Percentiles rank a stretch among this genome's conserved stretches.
These are phyloP conservation scores for Noctua pronuba DNA, from an alignment of 2,888 invertebrate genomes.

Conservation along the genomic window DNA sequence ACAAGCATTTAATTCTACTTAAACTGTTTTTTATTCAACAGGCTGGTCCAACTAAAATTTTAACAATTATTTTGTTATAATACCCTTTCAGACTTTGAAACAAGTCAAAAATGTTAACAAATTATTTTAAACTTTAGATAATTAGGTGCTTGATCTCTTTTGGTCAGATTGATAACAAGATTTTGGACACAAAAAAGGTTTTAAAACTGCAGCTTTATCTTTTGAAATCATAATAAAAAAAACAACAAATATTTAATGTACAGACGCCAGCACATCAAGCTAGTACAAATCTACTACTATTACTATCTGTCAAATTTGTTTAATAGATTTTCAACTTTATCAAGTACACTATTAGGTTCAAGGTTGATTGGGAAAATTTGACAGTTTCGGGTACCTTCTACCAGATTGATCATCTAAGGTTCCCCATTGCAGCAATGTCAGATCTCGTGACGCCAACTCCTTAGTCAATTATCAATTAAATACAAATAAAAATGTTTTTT, in stretches of 20 bases:
- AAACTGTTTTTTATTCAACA: neutral
- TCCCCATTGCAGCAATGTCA: no score
- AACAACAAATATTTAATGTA: no score
- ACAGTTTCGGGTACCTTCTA: neutral
- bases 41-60: no score
- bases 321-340: no score
- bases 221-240: neutral
- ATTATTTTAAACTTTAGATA: neutral
- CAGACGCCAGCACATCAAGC: no score
- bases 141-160: neutral
- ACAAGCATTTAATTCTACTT: slow-evolving; percentile 52
- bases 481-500: neutral
- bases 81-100: no score
- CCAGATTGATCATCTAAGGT: neutral
- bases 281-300: no score
- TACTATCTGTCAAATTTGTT: no score
- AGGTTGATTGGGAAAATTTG: no score
- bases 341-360: no score
- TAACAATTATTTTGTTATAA: no score
- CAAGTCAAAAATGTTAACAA: neutral
- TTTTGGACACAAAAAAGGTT: neutral
- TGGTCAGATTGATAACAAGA: neutral
- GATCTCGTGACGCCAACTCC: no score
- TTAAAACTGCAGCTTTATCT: neutral
- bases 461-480: neutral